phyloP scores from a whole-genome alignment of 2,797 vertebrate species.

The Sebastolobus alascanus region DNA sequence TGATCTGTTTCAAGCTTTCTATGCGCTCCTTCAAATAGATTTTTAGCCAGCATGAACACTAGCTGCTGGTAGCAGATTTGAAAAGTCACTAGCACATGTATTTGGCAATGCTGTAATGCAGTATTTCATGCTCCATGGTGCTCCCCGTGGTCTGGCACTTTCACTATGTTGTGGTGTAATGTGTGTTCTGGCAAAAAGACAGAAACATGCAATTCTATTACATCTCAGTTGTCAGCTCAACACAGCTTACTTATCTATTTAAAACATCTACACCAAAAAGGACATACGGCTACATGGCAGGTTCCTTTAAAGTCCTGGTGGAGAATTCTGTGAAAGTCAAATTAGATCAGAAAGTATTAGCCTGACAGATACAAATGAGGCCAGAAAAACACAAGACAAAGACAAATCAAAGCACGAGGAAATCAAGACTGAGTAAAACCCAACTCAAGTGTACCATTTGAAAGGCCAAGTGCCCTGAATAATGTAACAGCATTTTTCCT shows the following conservation, averaged over 20 bases:
- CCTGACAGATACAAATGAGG: not conserved
- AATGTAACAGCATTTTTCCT: slow-evolving; percentile 57
- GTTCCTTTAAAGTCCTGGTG: not conserved
- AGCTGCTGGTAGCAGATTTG: not conserved
- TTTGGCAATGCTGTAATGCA: not conserved
- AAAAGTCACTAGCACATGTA: not conserved
- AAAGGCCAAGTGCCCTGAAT: slow-evolving; percentile 65
- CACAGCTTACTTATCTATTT: not conserved
- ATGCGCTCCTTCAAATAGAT: not conserved
- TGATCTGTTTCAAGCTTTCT: not conserved
- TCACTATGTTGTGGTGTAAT: not conserved
- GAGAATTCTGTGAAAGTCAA: not conserved
- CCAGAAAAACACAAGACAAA: slow-evolving; percentile 22
- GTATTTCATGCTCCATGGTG: not conserved
- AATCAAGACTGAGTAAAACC: slow-evolving; percentile 36
- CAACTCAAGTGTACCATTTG: slow-evolving; percentile 44
- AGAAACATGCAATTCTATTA: not conserved
- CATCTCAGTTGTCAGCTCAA: not conserved
- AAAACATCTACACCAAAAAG: not conserved
- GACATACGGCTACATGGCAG: not conserved
- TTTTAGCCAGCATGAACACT: not conserved
- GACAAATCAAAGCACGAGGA: slow-evolving; percentile 28
- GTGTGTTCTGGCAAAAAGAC: not conserved
- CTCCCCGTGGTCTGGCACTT: not conserved
- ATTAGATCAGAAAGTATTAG: slow-evolving; percentile 6